These are phyloP conservation scores for Sialis fuliginosa DNA, from an alignment of 2,888 invertebrate species.

Conservation along the genomic window DNA sequence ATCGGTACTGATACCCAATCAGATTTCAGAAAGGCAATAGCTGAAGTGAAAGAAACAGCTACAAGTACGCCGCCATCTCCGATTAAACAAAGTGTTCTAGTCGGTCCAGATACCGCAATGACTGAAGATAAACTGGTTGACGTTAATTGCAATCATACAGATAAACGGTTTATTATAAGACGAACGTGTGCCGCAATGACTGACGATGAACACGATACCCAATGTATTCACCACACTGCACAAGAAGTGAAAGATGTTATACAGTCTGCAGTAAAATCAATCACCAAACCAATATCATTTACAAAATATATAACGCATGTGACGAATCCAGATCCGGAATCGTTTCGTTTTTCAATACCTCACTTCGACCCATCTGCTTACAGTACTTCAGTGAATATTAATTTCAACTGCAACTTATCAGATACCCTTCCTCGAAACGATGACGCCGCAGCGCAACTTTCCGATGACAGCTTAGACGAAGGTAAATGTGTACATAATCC, in stretches of 20 bases:
- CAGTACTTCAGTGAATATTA: slow-evolving; percentile 36
- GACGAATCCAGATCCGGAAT: slow-evolving; percentile 11
- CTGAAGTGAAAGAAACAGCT: slow-evolving; percentile 21
- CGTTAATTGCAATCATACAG: slow-evolving; percentile 4
- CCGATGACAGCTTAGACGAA: slow-evolving; percentile 30
- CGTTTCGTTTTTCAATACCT: slow-evolving; percentile 21
- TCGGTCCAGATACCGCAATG: slow-evolving; percentile 23
- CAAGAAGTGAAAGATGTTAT: slow-evolving; percentile 7
- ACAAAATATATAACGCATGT: slow-evolving; percentile 16
- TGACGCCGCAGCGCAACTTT: slow-evolving; percentile 19
- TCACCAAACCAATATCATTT: slow-evolving; percentile 15
- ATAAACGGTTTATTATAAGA: slow-evolving; percentile 21
- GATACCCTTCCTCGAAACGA: slow-evolving; percentile 24
- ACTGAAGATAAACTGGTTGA: background rate
- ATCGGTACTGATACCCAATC: slow-evolving; percentile 33
- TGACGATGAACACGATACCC: slow-evolving; percentile 13
- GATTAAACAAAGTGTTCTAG: slow-evolving; percentile 29
- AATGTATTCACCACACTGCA: slow-evolving; percentile 6
- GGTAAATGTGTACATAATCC: slow-evolving; percentile 15
- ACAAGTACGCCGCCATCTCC: slow-evolving; percentile 23
- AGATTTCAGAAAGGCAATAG: slow-evolving; percentile 29
- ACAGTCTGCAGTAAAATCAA: slow-evolving; percentile 5
- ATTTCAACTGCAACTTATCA: slow-evolving; percentile 35
- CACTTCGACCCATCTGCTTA: slow-evolving; percentile 22
- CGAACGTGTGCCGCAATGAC: slow-evolving; percentile 23